Percentiles rank a stretch among this genome's conserved stretches.
phyloP scores from a whole-genome alignment of 2,888 invertebrate species.

The Drosophila eohydei region DNA sequence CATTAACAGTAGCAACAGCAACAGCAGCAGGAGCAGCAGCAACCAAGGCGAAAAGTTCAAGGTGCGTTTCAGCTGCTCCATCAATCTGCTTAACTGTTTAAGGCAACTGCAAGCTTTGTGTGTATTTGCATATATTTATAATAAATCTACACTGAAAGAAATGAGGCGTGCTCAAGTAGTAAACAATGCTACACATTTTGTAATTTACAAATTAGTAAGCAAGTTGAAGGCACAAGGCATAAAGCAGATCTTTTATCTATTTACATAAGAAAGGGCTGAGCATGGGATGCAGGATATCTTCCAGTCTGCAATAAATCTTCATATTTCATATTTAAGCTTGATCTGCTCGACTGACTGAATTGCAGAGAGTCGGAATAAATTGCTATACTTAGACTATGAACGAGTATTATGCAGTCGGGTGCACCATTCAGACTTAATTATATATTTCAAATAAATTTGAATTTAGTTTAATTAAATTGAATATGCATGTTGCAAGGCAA shows the following conservation, averaged over 20 bases:
- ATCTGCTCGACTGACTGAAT: too few species aligned
- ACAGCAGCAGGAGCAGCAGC: neutral
- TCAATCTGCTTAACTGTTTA: constrained; percentile 79
- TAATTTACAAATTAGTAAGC: too few species aligned
- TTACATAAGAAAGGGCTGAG: too few species aligned
- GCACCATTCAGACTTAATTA: neutral
- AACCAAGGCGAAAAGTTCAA: constrained; percentile 62
- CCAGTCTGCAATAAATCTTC: too few species aligned
- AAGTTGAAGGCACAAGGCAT: too few species aligned
- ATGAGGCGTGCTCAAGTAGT: neutral
- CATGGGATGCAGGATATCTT: too few species aligned
- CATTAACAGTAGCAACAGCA: constrained; percentile 1
- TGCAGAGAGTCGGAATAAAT: too few species aligned
- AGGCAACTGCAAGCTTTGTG: constrained; percentile 69
- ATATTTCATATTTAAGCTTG: too few species aligned
- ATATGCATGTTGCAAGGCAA: constrained; percentile 57
- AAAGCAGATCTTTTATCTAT: too few species aligned
- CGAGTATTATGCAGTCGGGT: too few species aligned
- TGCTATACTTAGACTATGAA: too few species aligned
- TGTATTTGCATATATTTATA: constrained; percentile 43
- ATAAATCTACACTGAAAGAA: constrained; percentile 4
- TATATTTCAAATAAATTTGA: neutral
- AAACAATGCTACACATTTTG: neutral
- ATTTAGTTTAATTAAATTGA: constrained; percentile 36
- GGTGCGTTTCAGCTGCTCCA: constrained; percentile 62